Conservation (phyloP, 2,888 invertebrate genomes). For the Bombylius discolor region DNA sequence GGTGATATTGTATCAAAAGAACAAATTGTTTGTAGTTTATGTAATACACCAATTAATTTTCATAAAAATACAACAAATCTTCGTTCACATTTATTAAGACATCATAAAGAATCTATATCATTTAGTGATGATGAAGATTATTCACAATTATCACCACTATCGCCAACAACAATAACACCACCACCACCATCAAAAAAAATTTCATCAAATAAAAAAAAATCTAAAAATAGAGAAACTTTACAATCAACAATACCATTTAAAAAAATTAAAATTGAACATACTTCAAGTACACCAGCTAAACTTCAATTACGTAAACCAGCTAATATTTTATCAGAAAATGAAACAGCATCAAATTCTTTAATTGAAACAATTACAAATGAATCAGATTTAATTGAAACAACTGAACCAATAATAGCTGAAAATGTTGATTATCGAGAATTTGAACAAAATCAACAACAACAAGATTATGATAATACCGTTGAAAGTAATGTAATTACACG, state of each 20-base stretch:
- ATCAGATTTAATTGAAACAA: neutral
- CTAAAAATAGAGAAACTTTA: neutral
- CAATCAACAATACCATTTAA: neutral
- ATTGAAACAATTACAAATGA: neutral
- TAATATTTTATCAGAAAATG: neutral
- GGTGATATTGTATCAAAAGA: conserved; percentile 9
- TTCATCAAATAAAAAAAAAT: neutral
- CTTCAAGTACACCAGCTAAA: neutral
- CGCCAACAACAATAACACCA: neutral
- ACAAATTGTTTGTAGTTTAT: conserved; percentile 13
- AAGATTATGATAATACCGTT: neutral
- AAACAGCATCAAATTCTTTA: neutral
- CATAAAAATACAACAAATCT: conserved; percentile 15
- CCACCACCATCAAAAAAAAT: neutral
- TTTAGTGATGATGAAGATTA: neutral
- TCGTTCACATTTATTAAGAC: conserved; percentile 31
- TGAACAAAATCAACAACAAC: neutral
- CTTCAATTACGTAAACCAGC: neutral
- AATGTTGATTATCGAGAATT: neutral
- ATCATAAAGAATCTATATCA: conserved; percentile 22
- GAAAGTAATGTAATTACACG: neutral
- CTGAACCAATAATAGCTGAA: neutral
- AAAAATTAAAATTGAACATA: neutral
- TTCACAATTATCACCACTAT: neutral
- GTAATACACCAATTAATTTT: conserved; percentile 8